Base-by-base conservation (phyloP, 2,797 vertebrate genomes). In the Novumbra hubbsi region DNA sequence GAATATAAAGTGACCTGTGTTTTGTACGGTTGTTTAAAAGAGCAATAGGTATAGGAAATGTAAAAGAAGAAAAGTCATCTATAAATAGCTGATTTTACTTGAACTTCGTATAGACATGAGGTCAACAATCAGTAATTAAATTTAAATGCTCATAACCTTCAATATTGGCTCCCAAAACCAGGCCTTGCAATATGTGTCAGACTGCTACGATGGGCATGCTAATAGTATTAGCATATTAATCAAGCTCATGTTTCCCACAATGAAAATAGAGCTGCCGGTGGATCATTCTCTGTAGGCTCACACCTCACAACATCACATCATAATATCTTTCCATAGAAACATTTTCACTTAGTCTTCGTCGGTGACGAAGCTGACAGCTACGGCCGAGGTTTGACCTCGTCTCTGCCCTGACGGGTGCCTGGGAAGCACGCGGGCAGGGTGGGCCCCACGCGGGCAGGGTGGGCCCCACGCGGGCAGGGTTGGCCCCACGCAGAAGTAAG, bases 11-110 rank as follows among this genome's bases (percentile, higher is more conserved):
- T 82, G 68, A 71, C 24, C 73, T 83, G 87, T 90, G 81, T 87
- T 86, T 86, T 85, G 84, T 76, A 78, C 27, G 71, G 82, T 79
- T 89, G 75, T 81, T 78, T 84, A 64, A 89, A 83, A 87, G 75
- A 67, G 81, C 78, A 78, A 73, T 73, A 45, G 55, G 76, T 77
- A 73, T 69, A 64, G 81, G 77, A 82, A 79, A 74, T 74, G 79
- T 24, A 76, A 68, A 68, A 48, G 34, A 4, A 3, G 34, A 38
- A 38, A 38, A 38, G 34, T 5, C 78, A 63, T 30, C 55, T 60
- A 24, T 24, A 21, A 49, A 77, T 77, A 84, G 86, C 81, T 71
- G 49, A 75, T 89, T 27, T 4, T 19, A 12, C 84, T 79, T 81
- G 73, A 76, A 78, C 74, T 38, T 82, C 67, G 83, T 70, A 67